These are phyloP conservation scores for Sycophila sp. DNA, from an alignment of 1,140 invertebrate genomes.

Conservation along the genomic window DNA sequence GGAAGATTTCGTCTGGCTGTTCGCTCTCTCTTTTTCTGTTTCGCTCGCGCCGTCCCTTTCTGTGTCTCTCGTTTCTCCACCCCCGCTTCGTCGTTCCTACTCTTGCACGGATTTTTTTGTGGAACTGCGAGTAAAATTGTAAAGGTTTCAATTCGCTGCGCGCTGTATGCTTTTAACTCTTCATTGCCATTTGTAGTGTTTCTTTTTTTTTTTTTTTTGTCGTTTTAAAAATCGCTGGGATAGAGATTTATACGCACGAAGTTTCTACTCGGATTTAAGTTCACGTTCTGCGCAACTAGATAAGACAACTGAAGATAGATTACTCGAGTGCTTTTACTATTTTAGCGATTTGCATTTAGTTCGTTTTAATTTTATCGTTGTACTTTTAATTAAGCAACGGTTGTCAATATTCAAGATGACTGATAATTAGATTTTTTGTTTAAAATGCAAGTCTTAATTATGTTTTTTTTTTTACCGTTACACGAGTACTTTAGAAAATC, in stretches of 20 bases:
- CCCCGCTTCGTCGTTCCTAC: not conserved
- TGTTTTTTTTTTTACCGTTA: too few relatives aligned
- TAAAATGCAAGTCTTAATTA: too few relatives aligned
- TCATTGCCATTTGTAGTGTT: conserved; percentile 3
- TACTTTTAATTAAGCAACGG: too few relatives aligned
- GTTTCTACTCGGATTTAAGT: too few relatives aligned
- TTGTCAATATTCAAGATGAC: too few relatives aligned
- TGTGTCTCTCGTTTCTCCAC: not conserved
- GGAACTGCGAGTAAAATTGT: not conserved
- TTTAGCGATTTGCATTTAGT: too few relatives aligned
- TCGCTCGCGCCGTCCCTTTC: not conserved
- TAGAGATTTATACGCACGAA: not conserved
- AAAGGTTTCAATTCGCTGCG: conserved; percentile 22
- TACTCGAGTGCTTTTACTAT: too few relatives aligned
- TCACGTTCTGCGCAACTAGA: too few relatives aligned
- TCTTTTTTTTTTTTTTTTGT: not conserved
- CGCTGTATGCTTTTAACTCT: conserved; percentile 13
- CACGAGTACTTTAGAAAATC: too few relatives aligned
- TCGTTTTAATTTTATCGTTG: too few relatives aligned
- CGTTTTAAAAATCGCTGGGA: not conserved
- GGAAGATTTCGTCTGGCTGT: conserved; percentile 13
- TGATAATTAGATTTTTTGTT: too few relatives aligned
- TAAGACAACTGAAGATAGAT: too few relatives aligned
- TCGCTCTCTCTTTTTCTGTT: not conserved
- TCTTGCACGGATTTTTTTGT: not conserved